Conservation (phyloP, 1,140 invertebrate species). For the Streblospio benedicti region DNA sequence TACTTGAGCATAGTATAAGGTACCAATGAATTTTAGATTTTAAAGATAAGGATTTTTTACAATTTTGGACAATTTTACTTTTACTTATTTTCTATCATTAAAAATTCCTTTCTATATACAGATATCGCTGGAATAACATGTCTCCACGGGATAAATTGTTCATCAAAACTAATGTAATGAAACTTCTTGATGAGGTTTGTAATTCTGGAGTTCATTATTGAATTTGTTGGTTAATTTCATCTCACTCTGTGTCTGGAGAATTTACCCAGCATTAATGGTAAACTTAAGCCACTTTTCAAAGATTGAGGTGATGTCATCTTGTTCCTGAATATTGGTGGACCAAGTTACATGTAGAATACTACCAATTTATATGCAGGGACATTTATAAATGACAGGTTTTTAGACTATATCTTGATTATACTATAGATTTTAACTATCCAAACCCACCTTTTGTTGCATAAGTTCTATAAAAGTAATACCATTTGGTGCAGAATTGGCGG, state of each 20-base stretch:
- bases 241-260: background rate
- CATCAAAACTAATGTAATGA: constrained; percentile 55
- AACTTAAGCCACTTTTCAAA: background rate
- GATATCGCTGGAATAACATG: constrained; percentile 73
- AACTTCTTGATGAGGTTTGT: constrained; percentile 31
- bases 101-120: constrained; percentile 19
- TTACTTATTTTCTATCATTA: background rate
- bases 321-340: no score
- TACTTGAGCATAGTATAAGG: constrained; percentile 84
- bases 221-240: background rate
- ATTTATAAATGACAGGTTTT: no score
- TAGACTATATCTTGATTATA: no score
- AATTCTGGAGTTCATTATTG: background rate
- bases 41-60: background rate
- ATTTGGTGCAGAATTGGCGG: no score
- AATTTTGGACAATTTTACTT: background rate
- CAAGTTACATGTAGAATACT: no score
- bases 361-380: no score
- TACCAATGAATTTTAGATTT: constrained; percentile 37
- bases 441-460: no score
- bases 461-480: no score
- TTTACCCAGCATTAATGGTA: background rate
- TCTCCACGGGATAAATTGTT: constrained; percentile 75
- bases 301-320: background rate
- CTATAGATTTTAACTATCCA: no score